A percentile compares a stretch with the other conserved stretches of the same genome.
Conservation (phyloP, 2,888 invertebrate genomes). For the Anarsia innoxiella region DNA sequence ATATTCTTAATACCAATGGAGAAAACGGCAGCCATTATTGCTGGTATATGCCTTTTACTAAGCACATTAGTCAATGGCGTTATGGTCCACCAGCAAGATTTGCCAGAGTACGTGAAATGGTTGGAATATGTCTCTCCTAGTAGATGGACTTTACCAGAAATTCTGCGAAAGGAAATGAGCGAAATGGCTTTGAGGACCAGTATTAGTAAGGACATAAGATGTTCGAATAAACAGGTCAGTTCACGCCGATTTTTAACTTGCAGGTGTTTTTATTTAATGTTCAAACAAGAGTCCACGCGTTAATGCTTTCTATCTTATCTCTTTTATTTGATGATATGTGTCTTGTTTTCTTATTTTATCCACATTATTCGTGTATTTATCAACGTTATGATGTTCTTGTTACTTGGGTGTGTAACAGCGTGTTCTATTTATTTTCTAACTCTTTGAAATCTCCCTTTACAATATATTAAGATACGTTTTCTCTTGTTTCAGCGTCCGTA, state of each 20-base stretch:
- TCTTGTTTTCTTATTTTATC: too few species aligned
- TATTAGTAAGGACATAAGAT: slow-evolving; percentile 66
- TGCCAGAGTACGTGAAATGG: slow-evolving; percentile 80
- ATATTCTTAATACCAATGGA: slow-evolving; percentile 80
- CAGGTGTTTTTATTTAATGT: too few species aligned
- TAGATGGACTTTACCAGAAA: slow-evolving; percentile 81
- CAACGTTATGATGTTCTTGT: too few species aligned
- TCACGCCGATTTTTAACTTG: too few species aligned
- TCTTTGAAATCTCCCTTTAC: too few species aligned
- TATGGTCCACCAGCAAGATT: slow-evolving; percentile 79
- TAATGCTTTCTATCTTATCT: too few species aligned
- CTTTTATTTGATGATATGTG: too few species aligned
- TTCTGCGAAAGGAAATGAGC: slow-evolving; percentile 80
- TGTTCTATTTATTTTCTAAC: too few species aligned
- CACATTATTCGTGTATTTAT: too few species aligned
- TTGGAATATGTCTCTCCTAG: slow-evolving; percentile 81
- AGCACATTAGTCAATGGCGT: slow-evolving; percentile 80
- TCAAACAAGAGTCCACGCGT: too few species aligned
- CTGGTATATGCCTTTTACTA: slow-evolving; percentile 77
- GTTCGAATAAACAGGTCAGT: slow-evolving; percentile 82
- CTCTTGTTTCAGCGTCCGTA: slow-evolving; percentile 83
- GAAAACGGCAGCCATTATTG: slow-evolving; percentile 77
- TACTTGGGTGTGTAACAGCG: too few species aligned
- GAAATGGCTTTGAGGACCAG: slow-evolving; percentile 76
- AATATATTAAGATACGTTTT: too few species aligned